Percentiles rank a stretch among this genome's conserved stretches.
Conservation (phyloP, 2,113 vertebrate genomes). For the Accipiter virgatus region DNA sequence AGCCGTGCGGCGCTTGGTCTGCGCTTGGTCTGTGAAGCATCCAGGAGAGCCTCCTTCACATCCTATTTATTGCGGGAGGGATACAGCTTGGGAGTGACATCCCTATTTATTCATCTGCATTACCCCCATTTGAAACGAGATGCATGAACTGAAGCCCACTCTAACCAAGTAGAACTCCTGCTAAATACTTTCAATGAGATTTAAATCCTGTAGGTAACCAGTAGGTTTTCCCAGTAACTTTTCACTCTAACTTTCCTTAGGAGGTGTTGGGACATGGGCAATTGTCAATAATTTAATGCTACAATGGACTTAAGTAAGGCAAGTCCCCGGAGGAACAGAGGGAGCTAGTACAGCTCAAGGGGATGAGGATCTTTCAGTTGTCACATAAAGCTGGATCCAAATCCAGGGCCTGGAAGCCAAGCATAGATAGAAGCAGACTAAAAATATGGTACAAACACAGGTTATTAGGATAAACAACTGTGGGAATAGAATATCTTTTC, state of each 20-base stretch:
- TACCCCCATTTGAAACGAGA: neutral
- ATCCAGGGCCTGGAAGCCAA: neutral
- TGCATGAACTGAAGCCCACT: neutral
- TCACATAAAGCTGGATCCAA: neutral
- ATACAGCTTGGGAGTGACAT: neutral
- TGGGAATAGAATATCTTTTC: neutral
- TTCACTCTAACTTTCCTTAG: neutral
- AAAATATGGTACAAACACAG: neutral
- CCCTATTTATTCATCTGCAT: neutral
- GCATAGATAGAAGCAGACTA: neutral
- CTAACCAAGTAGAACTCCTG: neutral
- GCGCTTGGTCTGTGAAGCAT: neutral
- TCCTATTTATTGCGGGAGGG: neutral
- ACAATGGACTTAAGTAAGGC: neutral
- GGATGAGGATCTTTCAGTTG: neutral
- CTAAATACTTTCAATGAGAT: neutral
- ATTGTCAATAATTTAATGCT: neutral
- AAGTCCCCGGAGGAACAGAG: neutral
- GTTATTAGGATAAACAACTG: neutral
- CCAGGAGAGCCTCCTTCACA: neutral
- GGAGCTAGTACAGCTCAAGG: neutral
- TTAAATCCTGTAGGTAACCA: neutral
- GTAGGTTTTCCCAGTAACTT: neutral
- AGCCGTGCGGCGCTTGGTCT: fast-evolving
- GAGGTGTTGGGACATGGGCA: neutral